These are phyloP conservation scores for Astyanax mexicanus DNA, from an alignment of 2,797 vertebrate species.

Conservation along the genomic window DNA sequence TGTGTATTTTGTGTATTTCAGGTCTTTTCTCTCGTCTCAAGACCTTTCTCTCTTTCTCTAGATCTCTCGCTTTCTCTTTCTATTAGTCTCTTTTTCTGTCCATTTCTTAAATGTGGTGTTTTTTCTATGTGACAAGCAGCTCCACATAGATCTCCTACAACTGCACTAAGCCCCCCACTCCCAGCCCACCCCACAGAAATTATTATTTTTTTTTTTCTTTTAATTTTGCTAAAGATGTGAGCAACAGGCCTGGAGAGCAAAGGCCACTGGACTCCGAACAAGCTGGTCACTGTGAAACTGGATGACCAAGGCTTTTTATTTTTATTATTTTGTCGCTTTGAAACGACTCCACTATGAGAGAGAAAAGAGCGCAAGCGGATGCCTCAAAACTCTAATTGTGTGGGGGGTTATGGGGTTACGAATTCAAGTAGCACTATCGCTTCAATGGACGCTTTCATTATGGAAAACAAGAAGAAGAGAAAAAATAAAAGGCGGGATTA, in stretches of 20 bases:
- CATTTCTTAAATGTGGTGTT: slow-evolving; percentile 63
- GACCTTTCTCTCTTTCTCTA: slow-evolving; percentile 30
- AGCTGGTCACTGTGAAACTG: slow-evolving; percentile 41
- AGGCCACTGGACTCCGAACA: slow-evolving; percentile 34
- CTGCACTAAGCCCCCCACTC: slow-evolving; percentile 35
- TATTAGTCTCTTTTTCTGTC: slow-evolving; percentile 54
- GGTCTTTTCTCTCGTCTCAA: slow-evolving; percentile 50
- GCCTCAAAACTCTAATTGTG: slow-evolving; percentile 30
- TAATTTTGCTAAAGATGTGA: slow-evolving; percentile 39
- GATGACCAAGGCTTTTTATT: slow-evolving; percentile 25
- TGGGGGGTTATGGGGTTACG: slow-evolving; percentile 20
- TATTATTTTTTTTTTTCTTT: background rate
- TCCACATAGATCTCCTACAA: slow-evolving; percentile 49
- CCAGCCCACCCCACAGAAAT: background rate
- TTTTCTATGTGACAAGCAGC: slow-evolving; percentile 50
- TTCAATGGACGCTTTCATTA: slow-evolving; percentile 55
- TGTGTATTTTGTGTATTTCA: slow-evolving; percentile 58
- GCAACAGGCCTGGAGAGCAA: slow-evolving; percentile 20
- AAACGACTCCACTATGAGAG: slow-evolving; percentile 39
- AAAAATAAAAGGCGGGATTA: slow-evolving; percentile 43
- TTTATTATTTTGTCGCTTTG: slow-evolving; percentile 23
- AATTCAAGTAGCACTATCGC: slow-evolving; percentile 66
- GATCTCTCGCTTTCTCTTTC: slow-evolving; percentile 19
- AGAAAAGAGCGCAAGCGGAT: slow-evolving; percentile 24
- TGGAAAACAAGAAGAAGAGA: slow-evolving; percentile 32